These are phyloP conservation scores for Sakesphorus luctuosus DNA, from an alignment of 2,113 vertebrate species.

Conservation along the genomic window DNA sequence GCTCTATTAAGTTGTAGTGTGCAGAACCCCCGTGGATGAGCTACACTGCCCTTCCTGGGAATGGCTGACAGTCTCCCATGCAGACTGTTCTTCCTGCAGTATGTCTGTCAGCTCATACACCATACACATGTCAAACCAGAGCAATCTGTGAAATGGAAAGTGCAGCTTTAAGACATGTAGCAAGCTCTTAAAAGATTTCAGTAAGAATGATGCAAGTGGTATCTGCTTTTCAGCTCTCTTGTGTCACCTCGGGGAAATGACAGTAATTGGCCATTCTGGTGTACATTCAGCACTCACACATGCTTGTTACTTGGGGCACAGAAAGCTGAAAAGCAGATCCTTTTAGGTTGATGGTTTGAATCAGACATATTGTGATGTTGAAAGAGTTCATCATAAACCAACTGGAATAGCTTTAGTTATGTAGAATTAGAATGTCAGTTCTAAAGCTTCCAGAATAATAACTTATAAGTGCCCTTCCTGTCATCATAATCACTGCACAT, in stretches of 20 bases:
- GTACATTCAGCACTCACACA: neutral
- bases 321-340: neutral
- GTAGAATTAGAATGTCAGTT: constrained; percentile 1
- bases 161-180: neutral
- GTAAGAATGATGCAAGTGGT: neutral
- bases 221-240: neutral
- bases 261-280: neutral
- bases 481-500: neutral
- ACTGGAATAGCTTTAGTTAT: constrained; percentile 12
- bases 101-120: neutral
- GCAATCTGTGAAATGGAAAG: neutral
- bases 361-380: constrained; percentile 20
- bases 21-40: neutral
- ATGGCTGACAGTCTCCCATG: neutral
- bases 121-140: neutral
- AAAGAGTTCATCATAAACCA: constrained; percentile 29
- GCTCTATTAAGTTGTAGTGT: neutral
- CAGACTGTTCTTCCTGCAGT: neutral
- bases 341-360: constrained; percentile 22
- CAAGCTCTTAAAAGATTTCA: neutral
- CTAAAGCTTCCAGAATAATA: constrained; percentile 16
- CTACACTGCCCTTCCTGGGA: neutral
- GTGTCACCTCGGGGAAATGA: neutral
- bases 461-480: neutral
- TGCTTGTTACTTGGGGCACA: neutral